phyloP scores from a whole-genome alignment of 2,888 invertebrate genomes.

The Calephelis perditalis region DNA sequence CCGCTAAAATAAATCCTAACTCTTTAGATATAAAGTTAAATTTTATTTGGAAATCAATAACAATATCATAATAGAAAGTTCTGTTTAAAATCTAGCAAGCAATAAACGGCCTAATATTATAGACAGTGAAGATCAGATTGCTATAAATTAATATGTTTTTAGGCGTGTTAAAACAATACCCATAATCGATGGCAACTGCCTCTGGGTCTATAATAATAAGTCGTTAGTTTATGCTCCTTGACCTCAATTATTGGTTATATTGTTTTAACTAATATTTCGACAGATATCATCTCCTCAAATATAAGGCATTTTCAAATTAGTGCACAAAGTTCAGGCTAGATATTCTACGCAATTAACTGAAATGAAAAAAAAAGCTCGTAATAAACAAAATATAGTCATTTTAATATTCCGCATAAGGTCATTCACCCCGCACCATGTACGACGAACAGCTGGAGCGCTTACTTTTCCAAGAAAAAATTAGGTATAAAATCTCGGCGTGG shows the following conservation, averaged over 20 bases:
- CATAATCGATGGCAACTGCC: neutral
- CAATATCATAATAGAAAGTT: neutral
- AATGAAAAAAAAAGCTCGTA: too few relatives aligned
- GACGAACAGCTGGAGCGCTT: too few relatives aligned
- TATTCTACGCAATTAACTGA: too few relatives aligned
- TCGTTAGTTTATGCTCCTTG: conserved; percentile 4
- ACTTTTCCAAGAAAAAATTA: too few relatives aligned
- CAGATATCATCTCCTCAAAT: neutral
- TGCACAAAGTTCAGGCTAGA: too few relatives aligned
- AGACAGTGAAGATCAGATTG: neutral
- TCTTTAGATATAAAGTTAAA: neutral
- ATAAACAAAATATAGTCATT: too few relatives aligned
- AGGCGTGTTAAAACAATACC: conserved; percentile 2
- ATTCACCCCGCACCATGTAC: too few relatives aligned
- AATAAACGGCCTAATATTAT: neutral
- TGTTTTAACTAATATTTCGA: conserved; percentile 1
- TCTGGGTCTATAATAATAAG: neutral
- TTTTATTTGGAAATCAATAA: neutral
- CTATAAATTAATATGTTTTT: neutral
- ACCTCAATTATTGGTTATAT: conserved; percentile 2
- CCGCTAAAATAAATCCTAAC: neutral
- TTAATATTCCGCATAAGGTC: too few relatives aligned
- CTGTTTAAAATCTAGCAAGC: neutral
- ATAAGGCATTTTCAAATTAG: too few relatives aligned
- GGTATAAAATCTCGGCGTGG: too few relatives aligned